phyloP scores from a whole-genome alignment of 2,888 invertebrate species.

The Capitulum mitella region DNA sequence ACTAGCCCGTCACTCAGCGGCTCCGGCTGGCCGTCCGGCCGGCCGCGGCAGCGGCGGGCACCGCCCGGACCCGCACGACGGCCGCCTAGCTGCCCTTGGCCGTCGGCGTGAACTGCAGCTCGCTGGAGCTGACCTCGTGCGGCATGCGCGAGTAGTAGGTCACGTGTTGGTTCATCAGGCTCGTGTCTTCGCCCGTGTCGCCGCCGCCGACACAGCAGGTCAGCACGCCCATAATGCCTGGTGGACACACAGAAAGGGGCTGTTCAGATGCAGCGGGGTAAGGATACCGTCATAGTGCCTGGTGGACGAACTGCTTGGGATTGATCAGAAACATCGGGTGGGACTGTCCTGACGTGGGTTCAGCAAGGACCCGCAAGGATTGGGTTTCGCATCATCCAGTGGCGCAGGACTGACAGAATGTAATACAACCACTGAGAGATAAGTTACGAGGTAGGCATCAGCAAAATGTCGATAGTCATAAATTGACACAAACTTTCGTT shows the following conservation, averaged over 20 bases:
- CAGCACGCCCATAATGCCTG: background rate
- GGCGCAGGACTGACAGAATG: no score
- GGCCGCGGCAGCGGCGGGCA: background rate
- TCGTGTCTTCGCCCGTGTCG: slow-evolving; percentile 37
- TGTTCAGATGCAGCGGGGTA: background rate
- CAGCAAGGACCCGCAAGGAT: no score
- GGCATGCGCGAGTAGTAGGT: slow-evolving; percentile 43
- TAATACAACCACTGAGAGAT: no score
- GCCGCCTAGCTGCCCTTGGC: slow-evolving; percentile 29
- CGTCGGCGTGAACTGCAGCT: background rate
- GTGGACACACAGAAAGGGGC: background rate
- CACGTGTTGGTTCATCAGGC: slow-evolving; percentile 40
- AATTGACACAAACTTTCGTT: no score
- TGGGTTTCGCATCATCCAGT: no score
- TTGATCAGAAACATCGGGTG: no score
- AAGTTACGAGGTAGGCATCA: no score
- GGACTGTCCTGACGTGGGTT: no score
- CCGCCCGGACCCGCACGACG: slow-evolving; percentile 24
- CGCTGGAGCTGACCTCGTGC: slow-evolving; percentile 25
- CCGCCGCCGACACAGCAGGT: background rate
- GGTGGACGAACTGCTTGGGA: no score
- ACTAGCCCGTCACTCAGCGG: background rate
- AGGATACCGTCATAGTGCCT: no score
- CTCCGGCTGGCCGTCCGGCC: background rate
- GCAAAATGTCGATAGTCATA: no score